Evolutionary conservation across 2,113 vertebrate species (phyloP), one percentile per base, ranked within the genome.

Genomic region (Thermophis baileyi): DNA sequence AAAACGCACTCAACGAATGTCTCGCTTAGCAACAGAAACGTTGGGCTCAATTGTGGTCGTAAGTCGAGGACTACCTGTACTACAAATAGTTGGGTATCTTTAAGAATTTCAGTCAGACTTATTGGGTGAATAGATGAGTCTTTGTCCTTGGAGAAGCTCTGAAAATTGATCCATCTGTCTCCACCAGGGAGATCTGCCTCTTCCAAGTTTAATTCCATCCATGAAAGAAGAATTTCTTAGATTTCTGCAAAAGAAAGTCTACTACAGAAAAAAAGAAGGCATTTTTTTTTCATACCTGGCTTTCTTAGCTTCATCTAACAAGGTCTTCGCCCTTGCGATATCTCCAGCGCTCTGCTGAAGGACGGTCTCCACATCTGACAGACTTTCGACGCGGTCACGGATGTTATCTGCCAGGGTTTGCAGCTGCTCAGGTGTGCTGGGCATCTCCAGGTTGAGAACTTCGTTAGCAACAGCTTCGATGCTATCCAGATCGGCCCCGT

Each of bases 391-490:
- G 25, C 98, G 98, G 91, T 98, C 98, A 0, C 98, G 98, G 89
- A 99, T 99, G 89, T 99, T 99, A 1, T 98, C 97, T 0, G 99
- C 98, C 92, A 99, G 97, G 92, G 98, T 98, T 93, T 99, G 98
- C 94, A 99, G 97, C 97, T 99, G 99, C 94, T 98, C 97, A 0
- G 99, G 99, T 0, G 98, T 99, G 74, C 98, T 99, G 10, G 99
- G 99, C 99, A 99, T 99, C 96, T 99, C 98, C 99, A 99, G 99
- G 95, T 98, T 98, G 94, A 99, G 93, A 44, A 99, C 99, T 96
- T 99, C 98, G 6, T 98, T 99, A 53, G 99, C 99, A 92, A 99
- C 98, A 0, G 98, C 97, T 96, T 99, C 99, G 0, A 99, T 98
- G 97, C 99, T 99, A 88, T 99, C 98, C 94, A 99, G 95, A 94